These are phyloP conservation scores for Alentia gelatinosa DNA, from an alignment of 2,888 invertebrate species.

Conservation along the genomic window DNA sequence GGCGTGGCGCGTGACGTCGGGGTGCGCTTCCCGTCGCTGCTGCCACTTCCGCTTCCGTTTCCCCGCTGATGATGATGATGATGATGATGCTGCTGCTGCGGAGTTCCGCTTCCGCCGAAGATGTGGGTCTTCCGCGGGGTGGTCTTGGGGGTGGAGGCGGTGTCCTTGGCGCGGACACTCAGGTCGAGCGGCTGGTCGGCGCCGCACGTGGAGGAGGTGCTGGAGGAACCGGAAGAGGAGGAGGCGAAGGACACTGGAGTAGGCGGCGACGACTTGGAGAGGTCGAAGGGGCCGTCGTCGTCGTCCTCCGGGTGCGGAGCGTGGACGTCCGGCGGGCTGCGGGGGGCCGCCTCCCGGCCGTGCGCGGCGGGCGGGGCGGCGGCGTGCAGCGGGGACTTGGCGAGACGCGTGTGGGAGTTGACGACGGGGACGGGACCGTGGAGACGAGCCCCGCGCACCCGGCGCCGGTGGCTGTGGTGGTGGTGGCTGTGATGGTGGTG, in stretches of 20 bases:
- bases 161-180: slow-evolving; percentile 78
- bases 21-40: slow-evolving; percentile 41
- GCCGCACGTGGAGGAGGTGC: not conserved
- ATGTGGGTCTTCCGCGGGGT: slow-evolving; percentile 75
- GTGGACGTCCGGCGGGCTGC: not conserved
- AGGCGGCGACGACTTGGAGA: slow-evolving; percentile 61
- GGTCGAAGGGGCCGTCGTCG: slow-evolving; percentile 64
- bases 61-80: no score
- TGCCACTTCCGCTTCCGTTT: slow-evolving; percentile 59
- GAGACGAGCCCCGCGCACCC: not conserved
- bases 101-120: slow-evolving; percentile 70
- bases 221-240: not conserved
- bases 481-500: not conserved
- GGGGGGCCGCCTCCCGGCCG: not conserved
- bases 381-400: not conserved
- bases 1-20: slow-evolving; percentile 55
- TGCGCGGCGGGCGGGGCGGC: not conserved
- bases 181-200: slow-evolving; percentile 90
- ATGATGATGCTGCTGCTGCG: slow-evolving; percentile 74
- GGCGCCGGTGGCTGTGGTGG: not conserved
- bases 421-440: not conserved
- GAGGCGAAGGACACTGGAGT: slow-evolving; percentile 49
- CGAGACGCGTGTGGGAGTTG: not conserved
- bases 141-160: slow-evolving; percentile 63
- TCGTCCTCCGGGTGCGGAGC: not conserved